Conservation (phyloP, 2,113 vertebrate genomes). For the Hippocampus comes region DNA sequence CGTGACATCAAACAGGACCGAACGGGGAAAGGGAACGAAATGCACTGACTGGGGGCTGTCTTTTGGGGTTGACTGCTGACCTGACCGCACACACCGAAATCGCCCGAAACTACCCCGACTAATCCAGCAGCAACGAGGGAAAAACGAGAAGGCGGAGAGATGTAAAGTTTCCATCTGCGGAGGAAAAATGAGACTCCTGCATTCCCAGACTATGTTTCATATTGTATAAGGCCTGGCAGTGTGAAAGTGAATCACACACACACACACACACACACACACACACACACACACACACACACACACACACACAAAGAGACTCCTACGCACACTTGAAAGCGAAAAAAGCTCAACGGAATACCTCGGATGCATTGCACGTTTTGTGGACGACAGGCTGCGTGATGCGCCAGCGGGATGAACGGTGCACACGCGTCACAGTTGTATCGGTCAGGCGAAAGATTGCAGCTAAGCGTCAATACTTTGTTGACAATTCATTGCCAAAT, state of each 20-base stretch:
- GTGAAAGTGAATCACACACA: slow-evolving; percentile 52
- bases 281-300: slow-evolving; percentile 8
- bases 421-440: slow-evolving; percentile 2
- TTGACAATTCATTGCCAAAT: background rate
- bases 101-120: background rate
- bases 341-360: slow-evolving; percentile 48
- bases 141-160: slow-evolving; percentile 12
- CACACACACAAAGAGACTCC: background rate
- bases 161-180: slow-evolving; percentile 64
- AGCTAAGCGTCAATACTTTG: background rate
- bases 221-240: slow-evolving; percentile 60
- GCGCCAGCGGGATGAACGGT: slow-evolving; percentile 2
- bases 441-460: slow-evolving; percentile 1
- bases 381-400: background rate
- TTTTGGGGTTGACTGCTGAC: slow-evolving; percentile 26
- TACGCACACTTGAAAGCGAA: slow-evolving; percentile 5
- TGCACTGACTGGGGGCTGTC: slow-evolving; percentile 18
- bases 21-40: slow-evolving; percentile 11
- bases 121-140: background rate
- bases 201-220: slow-evolving; percentile 77
- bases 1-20: slow-evolving; percentile 28
- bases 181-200: slow-evolving; percentile 64
- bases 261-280: slow-evolving; percentile 2
- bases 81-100: background rate
- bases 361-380: slow-evolving; percentile 16